Conservation (phyloP, 1,140 invertebrate genomes). For the Halictus rubicundus region DNA sequence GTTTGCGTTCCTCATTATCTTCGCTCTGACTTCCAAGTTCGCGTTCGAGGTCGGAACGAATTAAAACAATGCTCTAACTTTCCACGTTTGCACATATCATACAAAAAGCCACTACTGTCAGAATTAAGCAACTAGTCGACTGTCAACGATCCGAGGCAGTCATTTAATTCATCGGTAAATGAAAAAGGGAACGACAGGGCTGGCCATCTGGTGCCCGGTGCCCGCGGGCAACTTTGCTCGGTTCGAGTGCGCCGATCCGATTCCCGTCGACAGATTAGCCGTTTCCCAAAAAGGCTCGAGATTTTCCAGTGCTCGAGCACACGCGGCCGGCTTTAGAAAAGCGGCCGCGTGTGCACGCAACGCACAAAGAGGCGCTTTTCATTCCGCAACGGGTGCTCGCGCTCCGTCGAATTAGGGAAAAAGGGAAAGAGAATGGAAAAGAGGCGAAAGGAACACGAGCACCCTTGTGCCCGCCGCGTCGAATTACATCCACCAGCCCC, state of each 20-base stretch:
- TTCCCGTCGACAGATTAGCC: slow-evolving; percentile 41
- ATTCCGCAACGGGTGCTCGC: slow-evolving; percentile 53
- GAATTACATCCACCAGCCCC: slow-evolving; percentile 58
- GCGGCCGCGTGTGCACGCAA: neutral
- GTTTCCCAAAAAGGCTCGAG: slow-evolving; percentile 25
- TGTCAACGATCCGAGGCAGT: too few relatives aligned
- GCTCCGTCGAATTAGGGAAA: slow-evolving; percentile 48
- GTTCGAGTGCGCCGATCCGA: slow-evolving; percentile 26
- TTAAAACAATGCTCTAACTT: too few relatives aligned
- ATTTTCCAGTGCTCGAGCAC: slow-evolving; percentile 36
- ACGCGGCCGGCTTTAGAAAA: slow-evolving; percentile 1
- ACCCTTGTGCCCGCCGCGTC: slow-evolving; percentile 47
- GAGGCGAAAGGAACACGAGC: neutral
- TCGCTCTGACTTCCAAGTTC: too few relatives aligned
- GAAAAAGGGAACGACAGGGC: neutral
- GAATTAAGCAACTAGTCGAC: too few relatives aligned
- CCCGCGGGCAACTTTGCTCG: neutral
- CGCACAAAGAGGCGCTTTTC: slow-evolving; percentile 61
- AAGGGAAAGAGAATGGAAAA: slow-evolving; percentile 3
- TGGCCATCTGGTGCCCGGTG: slow-evolving; percentile 10
- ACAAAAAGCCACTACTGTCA: too few relatives aligned
- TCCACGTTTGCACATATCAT: too few relatives aligned
- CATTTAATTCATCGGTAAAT: neutral
- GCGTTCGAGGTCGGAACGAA: too few relatives aligned
- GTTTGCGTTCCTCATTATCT: too few relatives aligned